Base-by-base conservation (phyloP, 2,797 vertebrate genomes). In the Cheirogaleus major region DNA sequence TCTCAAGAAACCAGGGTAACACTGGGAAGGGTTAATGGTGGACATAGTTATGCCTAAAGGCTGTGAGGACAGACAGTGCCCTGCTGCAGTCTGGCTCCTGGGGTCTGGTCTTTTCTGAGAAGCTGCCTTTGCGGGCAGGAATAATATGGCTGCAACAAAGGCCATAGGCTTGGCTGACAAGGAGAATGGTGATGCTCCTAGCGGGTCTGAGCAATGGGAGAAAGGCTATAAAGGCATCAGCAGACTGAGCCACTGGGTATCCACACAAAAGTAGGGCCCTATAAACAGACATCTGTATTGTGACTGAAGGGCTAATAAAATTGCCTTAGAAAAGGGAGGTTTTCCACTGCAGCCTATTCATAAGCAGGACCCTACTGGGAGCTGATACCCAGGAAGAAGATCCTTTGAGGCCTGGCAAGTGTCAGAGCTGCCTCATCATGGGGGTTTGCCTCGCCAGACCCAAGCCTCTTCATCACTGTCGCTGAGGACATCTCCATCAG, bases 281-380 rank as follows among this genome's bases (percentile, higher is more conserved):
- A 99, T 99, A 99, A 99, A 99, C 99, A 98, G 98, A 99, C 99
- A 98, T 99, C 99, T 99, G 99, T 99, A 98, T 99, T 97, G 96
- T 97, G 98, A 98, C 98, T 98, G 93, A 97, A 97, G 97, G 98
- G 98, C 98, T 99, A 99, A 98, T 99, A 98, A 99, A 99, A 98
- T 98, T 98, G 97, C 98, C 97, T 98, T 88, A 89, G 94, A 78
- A 93, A 97, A 95, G 94, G 57, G 65, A 95, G 48, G 87, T 89
- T 98, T 91, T 76, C 0, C 0, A 1, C 55, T 14, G 97, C 4
- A 67, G 65, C 67, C 93, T 61, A 14, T 95, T 97, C 92, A 97
- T 79, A 81, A 93, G 55, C 96, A 75, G 92, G 93, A 35, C 91
- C 30, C 50, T 80, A 82, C 97, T 72, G 43, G 2, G 48, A 87